phyloP scores from a whole-genome alignment of 2,888 invertebrate genomes.

The Dascillus cervinus region DNA sequence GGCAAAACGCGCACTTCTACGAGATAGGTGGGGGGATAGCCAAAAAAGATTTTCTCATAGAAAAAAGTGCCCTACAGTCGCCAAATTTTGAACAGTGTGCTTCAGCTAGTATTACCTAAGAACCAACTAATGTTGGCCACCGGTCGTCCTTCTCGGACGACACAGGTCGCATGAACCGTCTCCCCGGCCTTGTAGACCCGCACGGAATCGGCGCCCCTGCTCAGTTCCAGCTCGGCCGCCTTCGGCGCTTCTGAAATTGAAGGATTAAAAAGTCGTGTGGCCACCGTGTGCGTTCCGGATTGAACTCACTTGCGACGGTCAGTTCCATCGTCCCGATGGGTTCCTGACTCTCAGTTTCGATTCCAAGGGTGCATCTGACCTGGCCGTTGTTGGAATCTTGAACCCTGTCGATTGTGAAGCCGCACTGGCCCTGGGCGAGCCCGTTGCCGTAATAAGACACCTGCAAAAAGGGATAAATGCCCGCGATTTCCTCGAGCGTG shows the following conservation, averaged over 20 bases:
- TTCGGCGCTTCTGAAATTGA: conserved; percentile 42
- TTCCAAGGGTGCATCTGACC: conserved; percentile 59
- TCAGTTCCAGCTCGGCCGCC: conserved; percentile 43
- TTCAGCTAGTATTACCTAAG: no score
- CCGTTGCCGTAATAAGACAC: conserved; percentile 45
- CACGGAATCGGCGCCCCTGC: conserved; percentile 36
- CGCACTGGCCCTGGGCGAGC: conserved; percentile 60
- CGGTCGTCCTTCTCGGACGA: conserved; percentile 62
- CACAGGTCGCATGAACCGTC: conserved; percentile 56
- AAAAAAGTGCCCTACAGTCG: no score
- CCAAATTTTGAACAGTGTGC: no score
- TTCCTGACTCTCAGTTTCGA: conserved; percentile 50
- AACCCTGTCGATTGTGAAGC: conserved; percentile 57
- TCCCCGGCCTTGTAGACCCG: conserved; percentile 53
- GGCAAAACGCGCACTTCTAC: no score
- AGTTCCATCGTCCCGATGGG: conserved; percentile 53
- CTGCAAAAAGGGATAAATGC: conserved; percentile 22
- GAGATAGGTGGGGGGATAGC: no score
- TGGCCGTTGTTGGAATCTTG: conserved; percentile 62
- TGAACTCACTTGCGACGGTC: conserved; percentile 67
- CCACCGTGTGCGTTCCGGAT: neutral
- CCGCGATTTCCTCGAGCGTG: neutral
- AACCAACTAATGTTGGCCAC: conserved; percentile 70
- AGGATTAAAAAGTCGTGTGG: neutral
- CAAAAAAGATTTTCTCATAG: no score